A percentile compares a stretch with the other conserved stretches of the same genome.
phyloP scores from a whole-genome alignment of 2,113 vertebrate species.

The Xyrauchen texanus region DNA sequence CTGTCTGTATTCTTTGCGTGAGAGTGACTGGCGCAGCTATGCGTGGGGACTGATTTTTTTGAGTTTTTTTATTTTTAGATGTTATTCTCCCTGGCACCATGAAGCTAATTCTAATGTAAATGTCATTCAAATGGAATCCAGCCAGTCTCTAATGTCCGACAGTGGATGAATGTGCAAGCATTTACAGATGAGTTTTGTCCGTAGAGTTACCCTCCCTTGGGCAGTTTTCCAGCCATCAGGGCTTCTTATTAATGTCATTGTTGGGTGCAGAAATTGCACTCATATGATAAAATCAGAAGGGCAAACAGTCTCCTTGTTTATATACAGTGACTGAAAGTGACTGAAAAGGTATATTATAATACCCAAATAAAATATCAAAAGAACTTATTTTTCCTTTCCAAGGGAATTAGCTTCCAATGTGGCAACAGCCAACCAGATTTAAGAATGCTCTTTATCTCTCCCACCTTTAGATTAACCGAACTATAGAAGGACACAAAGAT shows the following conservation, averaged over 20 bases:
- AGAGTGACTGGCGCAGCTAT: conserved; percentile 33
- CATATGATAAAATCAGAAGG: conserved; percentile 44
- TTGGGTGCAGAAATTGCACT: conserved; percentile 45
- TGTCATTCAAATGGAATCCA: conserved; percentile 55
- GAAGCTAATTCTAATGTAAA: conserved; percentile 69
- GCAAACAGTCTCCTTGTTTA: conserved; percentile 31
- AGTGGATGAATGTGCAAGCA: conserved; percentile 54
- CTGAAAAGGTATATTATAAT: conserved; percentile 46
- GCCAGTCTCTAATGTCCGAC: conserved; percentile 44
- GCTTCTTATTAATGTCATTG: conserved; percentile 47
- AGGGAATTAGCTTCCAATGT: conserved; percentile 10
- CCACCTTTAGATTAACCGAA: conserved; percentile 2
- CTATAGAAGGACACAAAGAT: not conserved
- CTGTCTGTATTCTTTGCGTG: conserved; percentile 17
- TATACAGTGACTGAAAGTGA: conserved; percentile 24
- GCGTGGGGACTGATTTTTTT: conserved; percentile 51
- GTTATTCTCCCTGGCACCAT: conserved; percentile 37
- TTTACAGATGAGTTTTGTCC: conserved; percentile 57
- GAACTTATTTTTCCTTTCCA: conserved; percentile 1
- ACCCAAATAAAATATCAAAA: conserved; percentile 31
- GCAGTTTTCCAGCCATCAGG: conserved; percentile 35
- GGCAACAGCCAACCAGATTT: conserved; percentile 14
- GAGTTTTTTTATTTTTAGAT: too few relatives aligned
- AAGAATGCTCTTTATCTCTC: conserved; percentile 4
- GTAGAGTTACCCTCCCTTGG: conserved; percentile 32